Evolutionary conservation across 2,797 vertebrate genomes (phyloP).

Genomic region (Liasis olivaceus): DNA sequence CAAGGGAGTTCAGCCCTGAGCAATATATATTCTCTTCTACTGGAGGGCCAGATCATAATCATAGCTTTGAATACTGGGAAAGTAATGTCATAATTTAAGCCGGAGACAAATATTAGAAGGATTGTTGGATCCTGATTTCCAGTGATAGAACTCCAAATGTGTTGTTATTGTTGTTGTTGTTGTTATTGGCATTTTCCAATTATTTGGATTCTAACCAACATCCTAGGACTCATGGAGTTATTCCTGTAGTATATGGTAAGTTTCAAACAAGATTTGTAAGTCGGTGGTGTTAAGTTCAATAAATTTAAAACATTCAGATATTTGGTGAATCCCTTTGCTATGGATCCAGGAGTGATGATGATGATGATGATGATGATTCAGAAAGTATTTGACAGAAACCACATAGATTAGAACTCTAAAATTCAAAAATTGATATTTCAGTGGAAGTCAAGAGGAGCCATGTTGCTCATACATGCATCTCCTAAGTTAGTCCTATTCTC

Average conservation of each 20-base stretch:
- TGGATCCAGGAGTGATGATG: background rate
- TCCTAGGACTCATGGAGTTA: background rate
- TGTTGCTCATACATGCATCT: background rate
- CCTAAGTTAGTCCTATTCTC: background rate
- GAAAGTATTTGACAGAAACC: background rate
- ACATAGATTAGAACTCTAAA: background rate
- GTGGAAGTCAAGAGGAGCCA: background rate
- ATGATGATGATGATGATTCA: background rate
- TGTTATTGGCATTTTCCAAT: background rate
- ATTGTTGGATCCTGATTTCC: background rate
- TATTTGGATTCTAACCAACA: background rate
- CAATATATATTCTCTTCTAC: background rate
- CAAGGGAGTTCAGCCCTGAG: background rate
- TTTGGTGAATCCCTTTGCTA: background rate
- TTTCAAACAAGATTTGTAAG: background rate
- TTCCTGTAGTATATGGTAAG: background rate
- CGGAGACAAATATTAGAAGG: background rate
- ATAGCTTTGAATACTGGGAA: background rate
- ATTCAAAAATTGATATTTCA: background rate
- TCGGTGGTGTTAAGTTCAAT: background rate
- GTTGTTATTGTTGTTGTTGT: background rate
- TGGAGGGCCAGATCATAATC: background rate
- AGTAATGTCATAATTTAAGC: background rate
- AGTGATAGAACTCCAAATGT: background rate
- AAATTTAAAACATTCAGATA: background rate